phyloP scores from a whole-genome alignment of 2,797 vertebrate species.

The Anguilla anguilla region DNA sequence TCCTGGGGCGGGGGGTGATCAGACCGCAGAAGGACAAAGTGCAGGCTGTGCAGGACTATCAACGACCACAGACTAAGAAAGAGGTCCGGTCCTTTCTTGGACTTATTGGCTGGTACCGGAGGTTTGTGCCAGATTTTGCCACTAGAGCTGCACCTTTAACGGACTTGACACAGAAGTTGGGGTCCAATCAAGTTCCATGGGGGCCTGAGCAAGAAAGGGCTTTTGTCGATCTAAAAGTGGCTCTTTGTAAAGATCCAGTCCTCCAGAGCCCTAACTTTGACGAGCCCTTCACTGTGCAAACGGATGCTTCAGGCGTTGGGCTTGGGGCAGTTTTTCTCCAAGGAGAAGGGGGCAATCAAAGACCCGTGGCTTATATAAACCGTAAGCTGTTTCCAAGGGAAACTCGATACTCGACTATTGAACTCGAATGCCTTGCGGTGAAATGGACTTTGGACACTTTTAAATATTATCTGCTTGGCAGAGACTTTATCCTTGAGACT shows the following conservation, averaged over 20 bases:
- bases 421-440: not conserved
- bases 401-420: not conserved
- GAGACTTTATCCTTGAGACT: not conserved
- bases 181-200: not conserved
- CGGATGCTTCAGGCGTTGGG: not conserved
- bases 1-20: not conserved
- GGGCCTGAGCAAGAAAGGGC: too few relatives aligned
- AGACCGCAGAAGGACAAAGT: conserved; percentile 4
- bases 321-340: not conserved
- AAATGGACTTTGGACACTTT: not conserved
- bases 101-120: not conserved
- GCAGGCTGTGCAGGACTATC: not conserved
- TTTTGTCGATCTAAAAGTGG: not conserved
- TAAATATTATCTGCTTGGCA: not conserved
- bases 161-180: not conserved
- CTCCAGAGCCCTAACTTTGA: not conserved
- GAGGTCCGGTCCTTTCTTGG: not conserved
- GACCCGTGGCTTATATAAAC: too few relatives aligned
- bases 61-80: not conserved
- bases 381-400: too few relatives aligned
- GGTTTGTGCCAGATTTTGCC: not conserved
- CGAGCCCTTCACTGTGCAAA: conserved; percentile 3
- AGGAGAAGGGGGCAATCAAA: not conserved
- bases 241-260: not conserved
- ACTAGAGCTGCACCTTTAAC: not conserved